phyloP scores from a whole-genome alignment of 2,888 invertebrate species.

The Allolobophora icterica region DNA sequence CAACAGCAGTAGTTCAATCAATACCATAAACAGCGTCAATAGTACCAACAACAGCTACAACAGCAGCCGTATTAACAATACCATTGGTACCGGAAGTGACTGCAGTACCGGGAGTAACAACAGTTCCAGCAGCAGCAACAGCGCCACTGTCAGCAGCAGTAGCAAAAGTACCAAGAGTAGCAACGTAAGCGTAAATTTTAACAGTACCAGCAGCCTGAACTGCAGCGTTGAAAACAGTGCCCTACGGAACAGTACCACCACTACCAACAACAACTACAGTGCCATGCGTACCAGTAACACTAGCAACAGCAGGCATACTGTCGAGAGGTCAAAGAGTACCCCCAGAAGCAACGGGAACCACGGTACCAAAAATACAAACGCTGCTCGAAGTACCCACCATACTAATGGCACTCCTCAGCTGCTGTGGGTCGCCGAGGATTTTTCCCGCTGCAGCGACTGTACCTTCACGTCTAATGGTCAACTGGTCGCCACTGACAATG shows the following conservation, averaged over 20 bases:
- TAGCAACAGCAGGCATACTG: background rate
- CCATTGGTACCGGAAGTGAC: background rate
- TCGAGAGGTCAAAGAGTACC: background rate
- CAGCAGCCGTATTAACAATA: background rate
- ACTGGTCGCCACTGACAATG: conserved; percentile 36
- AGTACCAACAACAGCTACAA: conserved; percentile 12
- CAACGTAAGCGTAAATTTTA: background rate
- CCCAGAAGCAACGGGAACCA: background rate
- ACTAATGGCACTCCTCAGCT: conserved; percentile 25
- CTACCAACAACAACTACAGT: background rate
- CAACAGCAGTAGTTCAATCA: background rate
- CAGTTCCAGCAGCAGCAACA: background rate
- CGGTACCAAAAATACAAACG: background rate
- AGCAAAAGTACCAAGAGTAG: background rate
- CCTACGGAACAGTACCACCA: background rate
- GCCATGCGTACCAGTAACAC: background rate
- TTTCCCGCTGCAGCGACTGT: conserved; percentile 35
- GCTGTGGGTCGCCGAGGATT: conserved; percentile 32
- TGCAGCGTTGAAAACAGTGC: background rate
- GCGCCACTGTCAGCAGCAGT: background rate
- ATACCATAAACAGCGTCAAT: background rate
- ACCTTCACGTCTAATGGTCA: conserved; percentile 4
- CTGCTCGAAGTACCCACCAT: background rate
- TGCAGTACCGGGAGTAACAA: background rate
- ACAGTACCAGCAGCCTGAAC: background rate